Base-by-base conservation (phyloP, 2,113 vertebrate genomes). In the Craseonycteris thonglongyai region DNA sequence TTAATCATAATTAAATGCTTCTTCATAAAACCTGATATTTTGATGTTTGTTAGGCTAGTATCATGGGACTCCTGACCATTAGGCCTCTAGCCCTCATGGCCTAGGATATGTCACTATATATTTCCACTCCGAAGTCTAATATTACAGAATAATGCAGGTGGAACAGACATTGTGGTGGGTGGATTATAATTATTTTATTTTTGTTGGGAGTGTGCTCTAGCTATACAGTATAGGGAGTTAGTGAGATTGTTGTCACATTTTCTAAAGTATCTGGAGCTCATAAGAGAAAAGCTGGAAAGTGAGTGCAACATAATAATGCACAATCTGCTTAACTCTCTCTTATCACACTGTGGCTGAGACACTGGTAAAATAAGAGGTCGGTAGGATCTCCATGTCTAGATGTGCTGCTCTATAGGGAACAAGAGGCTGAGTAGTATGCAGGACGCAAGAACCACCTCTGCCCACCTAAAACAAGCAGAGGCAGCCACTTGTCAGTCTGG, bases 1-100 rank as follows among this genome's bases (percentile, higher is more conserved):
- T 84, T 69, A 63, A 33, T 84, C 84, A 84, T 12, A 42, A 59
- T 47, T 58, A 90, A 68, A 88, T 45, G 74, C 61, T 81, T 89
- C 49, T 91, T 91, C 63, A 88, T 95, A 85, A 92, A 96, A 66
- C 51, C 58, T 79, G 45, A 18, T 42, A 54, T 95, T 81, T 74
- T 95, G 49, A 76, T 79, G 65, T 74, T 88, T 90, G 75, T 19
- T n/a, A n/a, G n/a, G n/a, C 61, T 94, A 88, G 49, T 71, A 84
- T 81, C 30, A 19, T 13, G 45, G 18, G 40, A 68, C 26, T 69
- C 42, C 38, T 66, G 47, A 42, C 28, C 40, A 19, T 9, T 65
- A 38, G 71, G 66, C 26, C 35, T 80, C 90, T 51, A 56, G 81
- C 74, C 19, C 40, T 92, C 42, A 58, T 33, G 75, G 42, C 71